Conservation (phyloP, 1,140 invertebrate genomes). For the Octopus bimaculoides region DNA sequence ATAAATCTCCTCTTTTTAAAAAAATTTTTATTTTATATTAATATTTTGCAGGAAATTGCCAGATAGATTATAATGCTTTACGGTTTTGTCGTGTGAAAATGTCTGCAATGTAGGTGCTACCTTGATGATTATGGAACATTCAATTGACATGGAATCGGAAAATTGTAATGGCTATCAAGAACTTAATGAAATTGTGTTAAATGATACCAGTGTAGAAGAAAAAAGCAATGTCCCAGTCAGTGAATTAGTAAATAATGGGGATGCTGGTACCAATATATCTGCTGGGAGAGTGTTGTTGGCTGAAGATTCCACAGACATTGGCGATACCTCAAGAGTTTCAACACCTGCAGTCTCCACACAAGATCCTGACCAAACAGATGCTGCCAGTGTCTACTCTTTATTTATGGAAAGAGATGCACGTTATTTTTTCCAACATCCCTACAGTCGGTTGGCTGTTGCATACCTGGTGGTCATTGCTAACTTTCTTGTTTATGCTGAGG, state of each 20-base stretch:
- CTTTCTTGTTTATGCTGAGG: slow-evolving; percentile 64
- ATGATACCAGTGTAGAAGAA: neutral
- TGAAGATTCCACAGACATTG: neutral
- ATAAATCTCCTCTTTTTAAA: too few relatives aligned
- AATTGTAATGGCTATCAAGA: neutral
- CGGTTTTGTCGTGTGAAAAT: too few relatives aligned
- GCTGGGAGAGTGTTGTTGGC: neutral
- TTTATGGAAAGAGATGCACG: slow-evolving; percentile 59
- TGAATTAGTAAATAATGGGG: neutral
- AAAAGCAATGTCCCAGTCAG: neutral
- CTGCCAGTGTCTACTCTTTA: slow-evolving; percentile 48
- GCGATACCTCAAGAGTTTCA: neutral
- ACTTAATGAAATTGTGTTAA: neutral
- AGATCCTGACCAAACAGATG: neutral
- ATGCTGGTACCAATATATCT: neutral
- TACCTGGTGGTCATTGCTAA: slow-evolving; percentile 63
- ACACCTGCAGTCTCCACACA: neutral
- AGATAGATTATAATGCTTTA: too few relatives aligned
- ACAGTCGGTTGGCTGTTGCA: slow-evolving; percentile 59
- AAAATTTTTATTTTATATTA: too few relatives aligned
- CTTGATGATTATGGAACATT: neutral
- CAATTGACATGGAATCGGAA: neutral
- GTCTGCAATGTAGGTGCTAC: too few relatives aligned
- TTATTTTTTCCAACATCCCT: slow-evolving; percentile 65
- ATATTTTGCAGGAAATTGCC: too few relatives aligned